A percentile compares a stretch with the other conserved stretches of the same genome.
Conservation (phyloP, 2,888 invertebrate species). For the Volucella zonaria region DNA sequence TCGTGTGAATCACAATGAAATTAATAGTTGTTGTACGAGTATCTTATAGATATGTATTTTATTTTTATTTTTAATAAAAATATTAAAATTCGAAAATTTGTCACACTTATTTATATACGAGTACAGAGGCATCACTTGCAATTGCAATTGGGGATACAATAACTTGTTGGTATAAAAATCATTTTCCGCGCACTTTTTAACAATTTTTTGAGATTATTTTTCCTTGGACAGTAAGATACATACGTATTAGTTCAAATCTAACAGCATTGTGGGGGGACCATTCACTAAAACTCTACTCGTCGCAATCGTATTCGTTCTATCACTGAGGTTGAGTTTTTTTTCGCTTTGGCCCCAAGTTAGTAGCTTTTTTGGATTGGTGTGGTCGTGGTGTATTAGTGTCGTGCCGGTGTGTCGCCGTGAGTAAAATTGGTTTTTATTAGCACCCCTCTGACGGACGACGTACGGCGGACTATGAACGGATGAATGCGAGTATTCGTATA, state of each 20-base stretch:
- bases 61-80: conserved; percentile 13
- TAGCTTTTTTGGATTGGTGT: conserved; percentile 43
- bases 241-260: conserved; percentile 39
- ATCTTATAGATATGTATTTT: conserved; percentile 1
- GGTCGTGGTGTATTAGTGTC: conserved; percentile 60
- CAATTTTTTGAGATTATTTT: conserved; percentile 29
- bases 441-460: conserved; percentile 12
- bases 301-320: conserved; percentile 75
- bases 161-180: conserved; percentile 14
- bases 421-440: conserved; percentile 60
- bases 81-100: conserved; percentile 44
- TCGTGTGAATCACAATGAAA: conserved; percentile 46
- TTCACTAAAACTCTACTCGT: conserved; percentile 70
- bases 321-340: conserved; percentile 72
- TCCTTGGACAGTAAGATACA: conserved; percentile 36
- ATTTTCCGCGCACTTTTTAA: conserved; percentile 55
- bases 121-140: conserved; percentile 68
- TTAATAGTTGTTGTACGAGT: conserved; percentile 14
- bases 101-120: conserved; percentile 66
- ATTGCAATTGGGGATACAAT: conserved; percentile 15
- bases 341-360: conserved; percentile 60
- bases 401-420: conserved; percentile 68
- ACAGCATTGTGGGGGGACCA: conserved; percentile 53
- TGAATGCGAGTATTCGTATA: conserved; percentile 38
- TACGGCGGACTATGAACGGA: neutral